Conservation (phyloP, 2,113 vertebrate species). For the Caloenas nicobarica region DNA sequence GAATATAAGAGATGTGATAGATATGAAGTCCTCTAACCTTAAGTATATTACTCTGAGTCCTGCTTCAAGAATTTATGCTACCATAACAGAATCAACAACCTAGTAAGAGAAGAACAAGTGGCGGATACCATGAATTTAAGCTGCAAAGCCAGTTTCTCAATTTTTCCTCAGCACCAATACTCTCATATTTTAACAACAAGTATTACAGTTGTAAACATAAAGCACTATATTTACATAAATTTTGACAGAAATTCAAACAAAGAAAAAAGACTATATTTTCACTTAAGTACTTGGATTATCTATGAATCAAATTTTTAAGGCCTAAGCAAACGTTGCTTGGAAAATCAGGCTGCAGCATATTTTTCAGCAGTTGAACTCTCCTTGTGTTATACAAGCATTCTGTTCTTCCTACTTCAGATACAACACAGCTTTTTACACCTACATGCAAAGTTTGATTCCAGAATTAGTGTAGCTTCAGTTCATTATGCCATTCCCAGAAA, state of each 20-base stretch:
- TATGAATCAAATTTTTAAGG: not conserved
- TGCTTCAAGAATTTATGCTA: not conserved
- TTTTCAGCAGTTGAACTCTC: not conserved
- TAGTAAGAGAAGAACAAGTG: not conserved
- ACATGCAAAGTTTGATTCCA: not conserved
- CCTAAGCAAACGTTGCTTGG: not conserved
- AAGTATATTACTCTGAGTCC: not conserved
- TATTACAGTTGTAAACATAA: not conserved
- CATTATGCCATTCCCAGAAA: not conserved
- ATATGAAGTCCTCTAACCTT: not conserved
- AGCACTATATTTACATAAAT: not conserved
- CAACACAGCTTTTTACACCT: constrained; percentile 13
- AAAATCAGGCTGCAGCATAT: not conserved
- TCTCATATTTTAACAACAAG: not conserved
- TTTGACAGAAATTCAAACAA: not conserved
- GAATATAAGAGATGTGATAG: not conserved
- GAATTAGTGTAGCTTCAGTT: not conserved
- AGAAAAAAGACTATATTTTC: not conserved
- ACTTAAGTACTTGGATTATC: not conserved
- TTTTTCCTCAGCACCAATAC: not conserved
- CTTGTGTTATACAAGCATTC: not conserved
- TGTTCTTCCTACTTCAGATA: not conserved
- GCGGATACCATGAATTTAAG: not conserved
- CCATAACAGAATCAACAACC: not conserved
- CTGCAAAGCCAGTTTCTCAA: not conserved